Percentiles rank a stretch among this genome's conserved stretches.
phyloP scores from a whole-genome alignment of 1,140 invertebrate species.

The Drosophila lini region DNA sequence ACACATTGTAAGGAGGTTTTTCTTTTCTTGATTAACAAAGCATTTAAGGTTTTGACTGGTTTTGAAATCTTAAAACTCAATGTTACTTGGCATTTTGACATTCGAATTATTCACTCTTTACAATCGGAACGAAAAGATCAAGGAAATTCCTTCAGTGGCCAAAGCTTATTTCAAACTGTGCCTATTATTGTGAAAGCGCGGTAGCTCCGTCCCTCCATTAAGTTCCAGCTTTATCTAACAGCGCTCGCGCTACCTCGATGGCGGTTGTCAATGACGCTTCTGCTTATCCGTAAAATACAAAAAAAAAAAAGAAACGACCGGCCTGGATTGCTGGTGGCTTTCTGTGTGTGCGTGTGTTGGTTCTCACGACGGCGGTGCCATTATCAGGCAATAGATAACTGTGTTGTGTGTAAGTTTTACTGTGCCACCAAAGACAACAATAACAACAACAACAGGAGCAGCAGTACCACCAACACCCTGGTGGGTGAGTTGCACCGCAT shows the following conservation, averaged over 20 bases:
- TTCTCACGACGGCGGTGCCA: constrained; percentile 35
- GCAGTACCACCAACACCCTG: background rate
- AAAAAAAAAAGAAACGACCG: constrained; percentile 26
- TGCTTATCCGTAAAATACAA: constrained; percentile 39
- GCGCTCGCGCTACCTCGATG: constrained; percentile 22
- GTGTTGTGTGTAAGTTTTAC: constrained; percentile 27
- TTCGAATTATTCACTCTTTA: too few species aligned
- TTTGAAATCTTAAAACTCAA: background rate
- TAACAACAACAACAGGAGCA: background rate
- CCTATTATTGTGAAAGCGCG: background rate
- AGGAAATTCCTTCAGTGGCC: background rate
- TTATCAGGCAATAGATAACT: constrained; percentile 60
- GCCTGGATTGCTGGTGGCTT: constrained; percentile 18
- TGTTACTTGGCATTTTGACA: background rate
- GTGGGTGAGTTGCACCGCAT: constrained; percentile 32
- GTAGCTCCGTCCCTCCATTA: background rate
- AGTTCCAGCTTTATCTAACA: constrained; percentile 32
- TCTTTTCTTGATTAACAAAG: background rate
- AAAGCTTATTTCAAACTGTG: background rate
- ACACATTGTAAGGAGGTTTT: too few species aligned
- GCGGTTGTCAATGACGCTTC: constrained; percentile 43
- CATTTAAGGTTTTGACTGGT: background rate
- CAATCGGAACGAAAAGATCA: background rate
- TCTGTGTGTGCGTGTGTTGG: constrained; percentile 11
- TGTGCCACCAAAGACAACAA: constrained; percentile 34